Evolutionary conservation across 1,140 invertebrate species (phyloP), one percentile per base, ranked within the genome.

Genomic region (Lerema accius): DNA sequence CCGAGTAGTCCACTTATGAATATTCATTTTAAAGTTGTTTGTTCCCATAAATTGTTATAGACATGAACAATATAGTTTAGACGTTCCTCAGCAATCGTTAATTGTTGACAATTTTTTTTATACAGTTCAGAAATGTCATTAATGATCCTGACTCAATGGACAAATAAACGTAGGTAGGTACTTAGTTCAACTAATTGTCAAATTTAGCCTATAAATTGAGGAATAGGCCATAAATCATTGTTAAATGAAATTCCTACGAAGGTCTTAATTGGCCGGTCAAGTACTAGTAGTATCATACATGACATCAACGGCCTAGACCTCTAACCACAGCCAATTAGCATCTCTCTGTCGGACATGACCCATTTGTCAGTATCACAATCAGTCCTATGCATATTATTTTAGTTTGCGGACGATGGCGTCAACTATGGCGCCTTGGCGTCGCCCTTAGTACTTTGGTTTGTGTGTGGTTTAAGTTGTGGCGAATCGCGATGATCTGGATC

Each of bases 401-500:
- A 61, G 67, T 69, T 73, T 56, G 66, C 65, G 48, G 68, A 28
- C 16, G 73, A 73, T 81, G 80, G 77, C 77, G 78, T 82, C 76
- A 84, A 76, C 63, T 42, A 65, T 67, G 80, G 77, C 80, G 80
- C 76, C 82, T 58, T 55, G 35, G 55, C 43, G 74, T 59, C 75
- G 71, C 56, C 48, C 49, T 35, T 48, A 64, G 49, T 58, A 64
- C 65, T 59, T 66, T 48, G 17, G 43, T 58, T 55, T 48, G 5
- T 26, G 37, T 58, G 4, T 66, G 66, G 63, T 26, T n/a, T 16
- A 68, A 66, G 14, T 49, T 11, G 45, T 14, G 49, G 4, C 6
- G 26, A 6, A 43, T 7, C 13, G 19, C 35, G 35, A 17, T 37
- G 3, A 4, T 43, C 6, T 42, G 48, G 3, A 45, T n/a, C n/a